phyloP scores from a whole-genome alignment of 2,888 invertebrate genomes.

The Urechis unicinctus region DNA sequence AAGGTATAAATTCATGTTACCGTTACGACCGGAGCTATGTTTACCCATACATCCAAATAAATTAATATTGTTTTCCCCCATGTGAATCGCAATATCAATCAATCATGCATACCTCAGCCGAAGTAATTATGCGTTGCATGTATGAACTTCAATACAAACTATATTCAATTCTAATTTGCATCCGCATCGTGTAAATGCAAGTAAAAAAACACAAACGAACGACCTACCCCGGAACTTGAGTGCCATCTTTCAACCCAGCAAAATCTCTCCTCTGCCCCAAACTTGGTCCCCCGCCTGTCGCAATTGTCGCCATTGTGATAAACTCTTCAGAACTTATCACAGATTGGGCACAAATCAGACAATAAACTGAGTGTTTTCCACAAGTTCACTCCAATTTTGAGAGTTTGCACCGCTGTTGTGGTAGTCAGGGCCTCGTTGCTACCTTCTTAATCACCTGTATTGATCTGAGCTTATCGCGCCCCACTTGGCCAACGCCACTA shows the following conservation, averaged over 20 bases:
- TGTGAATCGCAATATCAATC: too few species aligned
- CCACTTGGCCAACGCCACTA: too few species aligned
- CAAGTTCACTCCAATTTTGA: background rate
- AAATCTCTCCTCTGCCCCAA: slow-evolving; percentile 43
- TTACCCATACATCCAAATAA: too few species aligned
- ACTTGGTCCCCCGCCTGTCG: slow-evolving; percentile 46
- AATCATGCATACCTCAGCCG: too few species aligned
- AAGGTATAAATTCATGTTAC: too few species aligned
- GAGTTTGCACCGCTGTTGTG: background rate
- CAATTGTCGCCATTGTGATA: slow-evolving; percentile 39
- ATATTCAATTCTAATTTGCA: background rate
- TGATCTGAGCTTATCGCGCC: background rate
- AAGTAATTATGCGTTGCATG: too few species aligned
- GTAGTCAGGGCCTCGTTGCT: slow-evolving; percentile 4
- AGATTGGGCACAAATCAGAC: too few species aligned
- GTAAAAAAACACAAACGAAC: background rate
- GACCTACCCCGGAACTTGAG: slow-evolving; percentile 49
- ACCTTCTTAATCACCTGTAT: slow-evolving; percentile 1
- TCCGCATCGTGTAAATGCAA: background rate
- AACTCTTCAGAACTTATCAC: background rate
- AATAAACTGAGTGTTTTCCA: background rate
- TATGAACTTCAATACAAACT: background rate
- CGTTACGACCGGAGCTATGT: too few species aligned
- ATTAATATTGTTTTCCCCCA: too few species aligned
- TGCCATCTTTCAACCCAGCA: slow-evolving; percentile 42